These are phyloP conservation scores for Apostichopus parvimensis DNA, from an alignment of 35 echinoderm and acorn worm genomes.

Conservation along the genomic window DNA sequence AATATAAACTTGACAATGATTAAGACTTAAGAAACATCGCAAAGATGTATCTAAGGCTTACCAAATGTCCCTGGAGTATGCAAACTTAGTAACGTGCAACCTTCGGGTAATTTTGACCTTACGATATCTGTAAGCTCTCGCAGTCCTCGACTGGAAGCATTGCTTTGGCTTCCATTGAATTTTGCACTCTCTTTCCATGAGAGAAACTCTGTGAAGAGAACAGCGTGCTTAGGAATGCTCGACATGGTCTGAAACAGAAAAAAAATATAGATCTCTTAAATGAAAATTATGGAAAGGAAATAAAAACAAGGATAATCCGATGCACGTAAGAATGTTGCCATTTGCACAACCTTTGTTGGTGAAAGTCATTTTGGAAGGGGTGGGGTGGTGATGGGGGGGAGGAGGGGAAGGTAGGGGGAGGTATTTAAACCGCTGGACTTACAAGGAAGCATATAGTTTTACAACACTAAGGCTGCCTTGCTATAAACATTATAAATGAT, in stretches of 20 bases:
- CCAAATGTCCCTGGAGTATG: constrained; percentile 9
- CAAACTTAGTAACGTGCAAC: not conserved
- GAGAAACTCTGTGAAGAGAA: constrained; percentile 1
- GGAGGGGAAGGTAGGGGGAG: not conserved
- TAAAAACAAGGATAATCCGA: not conserved
- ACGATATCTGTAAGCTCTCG: not conserved
- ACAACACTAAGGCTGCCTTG: not conserved
- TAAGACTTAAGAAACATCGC: too few relatives aligned
- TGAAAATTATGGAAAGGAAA: not conserved
- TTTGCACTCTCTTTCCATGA: constrained; percentile 27
- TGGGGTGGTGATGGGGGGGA: not conserved
- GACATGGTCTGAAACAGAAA: not conserved
- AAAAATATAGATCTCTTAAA: not conserved
- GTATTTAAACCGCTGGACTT: not conserved
- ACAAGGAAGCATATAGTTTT: not conserved
- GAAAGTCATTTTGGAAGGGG: not conserved
- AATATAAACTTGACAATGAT: too few relatives aligned
- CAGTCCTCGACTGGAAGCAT: not conserved
- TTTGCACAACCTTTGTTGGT: not conserved
- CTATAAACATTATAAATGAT: too few relatives aligned
- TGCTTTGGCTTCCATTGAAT: not conserved
- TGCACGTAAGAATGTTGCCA: not conserved
- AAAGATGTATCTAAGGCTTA: not conserved
- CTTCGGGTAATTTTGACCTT: constrained; percentile 12
- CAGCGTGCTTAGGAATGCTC: constrained; percentile 10